Percentiles rank a stretch among this genome's conserved stretches.
Conservation (phyloP, 2,797 vertebrate species). For the Acipenser ruthenus region DNA sequence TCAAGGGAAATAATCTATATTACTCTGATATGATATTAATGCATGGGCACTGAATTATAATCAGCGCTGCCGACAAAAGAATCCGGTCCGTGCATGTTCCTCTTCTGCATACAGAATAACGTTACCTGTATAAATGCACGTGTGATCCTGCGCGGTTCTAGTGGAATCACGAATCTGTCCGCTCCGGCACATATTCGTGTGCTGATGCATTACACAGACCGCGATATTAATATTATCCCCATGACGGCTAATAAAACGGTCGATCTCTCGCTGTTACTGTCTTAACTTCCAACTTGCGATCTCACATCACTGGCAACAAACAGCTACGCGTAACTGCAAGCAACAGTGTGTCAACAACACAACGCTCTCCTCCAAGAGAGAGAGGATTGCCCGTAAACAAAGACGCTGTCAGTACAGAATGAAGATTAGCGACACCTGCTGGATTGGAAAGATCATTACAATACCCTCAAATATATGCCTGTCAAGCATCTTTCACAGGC, state of each 20-base stretch:
- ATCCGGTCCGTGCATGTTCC: too few relatives aligned
- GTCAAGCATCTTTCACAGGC: not conserved
- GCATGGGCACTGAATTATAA: too few relatives aligned
- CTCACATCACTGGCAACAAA: not conserved
- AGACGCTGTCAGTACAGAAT: not conserved
- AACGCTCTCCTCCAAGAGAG: not conserved
- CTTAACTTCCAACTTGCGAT: not conserved
- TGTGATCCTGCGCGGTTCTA: not conserved
- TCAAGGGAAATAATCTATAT: too few relatives aligned
- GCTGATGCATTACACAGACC: not conserved
- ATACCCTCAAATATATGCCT: not conserved
- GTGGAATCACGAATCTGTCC: not conserved
- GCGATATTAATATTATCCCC: not conserved
- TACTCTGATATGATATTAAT: too few relatives aligned
- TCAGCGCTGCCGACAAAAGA: too few relatives aligned
- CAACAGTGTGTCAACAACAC: slow-evolving; percentile 3
- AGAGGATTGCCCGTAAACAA: not conserved
- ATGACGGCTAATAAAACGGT: not conserved
- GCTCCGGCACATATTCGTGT: not conserved
- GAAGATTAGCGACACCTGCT: slow-evolving; percentile 2
- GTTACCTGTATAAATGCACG: too few relatives aligned
- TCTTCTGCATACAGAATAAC: too few relatives aligned
- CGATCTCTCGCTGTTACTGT: not conserved
- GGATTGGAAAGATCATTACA: slow-evolving; percentile 9
- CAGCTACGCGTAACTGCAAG: not conserved